A percentile compares a stretch with the other conserved stretches of the same genome.
Evolutionary conservation across 2,888 invertebrate species (phyloP).

Genomic region (Deroplatys truncata): DNA sequence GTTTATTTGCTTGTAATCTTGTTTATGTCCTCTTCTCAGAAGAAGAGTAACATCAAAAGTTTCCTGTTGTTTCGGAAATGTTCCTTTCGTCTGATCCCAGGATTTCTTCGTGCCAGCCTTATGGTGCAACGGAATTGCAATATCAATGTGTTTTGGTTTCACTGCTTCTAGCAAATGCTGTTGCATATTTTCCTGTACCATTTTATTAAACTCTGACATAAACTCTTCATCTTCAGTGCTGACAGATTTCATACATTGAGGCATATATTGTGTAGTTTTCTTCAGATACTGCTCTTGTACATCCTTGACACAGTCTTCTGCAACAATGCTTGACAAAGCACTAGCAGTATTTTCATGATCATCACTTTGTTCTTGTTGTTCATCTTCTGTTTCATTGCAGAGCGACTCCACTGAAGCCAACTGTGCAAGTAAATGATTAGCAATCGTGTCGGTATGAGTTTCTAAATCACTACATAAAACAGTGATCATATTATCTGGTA

Average conservation of each 20-base stretch:
- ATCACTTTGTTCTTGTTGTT: not conserved
- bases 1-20: conserved; percentile 83
- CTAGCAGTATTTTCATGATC: not conserved
- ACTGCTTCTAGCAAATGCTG: conserved; percentile 76
- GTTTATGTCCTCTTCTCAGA: conserved; percentile 90
- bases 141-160: conserved; percentile 81
- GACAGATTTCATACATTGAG: not conserved
- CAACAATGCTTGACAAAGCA: conserved; percentile 53
- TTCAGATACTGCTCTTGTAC: not conserved
- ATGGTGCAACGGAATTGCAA: conserved; percentile 82
- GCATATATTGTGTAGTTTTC: not conserved
- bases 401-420: not conserved
- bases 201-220: conserved; percentile 82
- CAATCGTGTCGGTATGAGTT: not conserved
- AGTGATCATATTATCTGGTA: not conserved
- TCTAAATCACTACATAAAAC: not conserved
- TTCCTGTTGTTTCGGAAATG: conserved; percentile 47
- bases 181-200: conserved; percentile 87
- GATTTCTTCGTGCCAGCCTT: conserved; percentile 73
- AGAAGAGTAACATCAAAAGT: conserved; percentile 87
- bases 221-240: conserved; percentile 71
- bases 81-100: conserved; percentile 51
- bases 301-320: not conserved
- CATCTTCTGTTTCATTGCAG: not conserved
- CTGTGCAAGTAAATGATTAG: not conserved